Evolutionary conservation across 92 coral and sea anemone species (phyloP).

Genomic region (Phenganax stokvisi): DNA sequence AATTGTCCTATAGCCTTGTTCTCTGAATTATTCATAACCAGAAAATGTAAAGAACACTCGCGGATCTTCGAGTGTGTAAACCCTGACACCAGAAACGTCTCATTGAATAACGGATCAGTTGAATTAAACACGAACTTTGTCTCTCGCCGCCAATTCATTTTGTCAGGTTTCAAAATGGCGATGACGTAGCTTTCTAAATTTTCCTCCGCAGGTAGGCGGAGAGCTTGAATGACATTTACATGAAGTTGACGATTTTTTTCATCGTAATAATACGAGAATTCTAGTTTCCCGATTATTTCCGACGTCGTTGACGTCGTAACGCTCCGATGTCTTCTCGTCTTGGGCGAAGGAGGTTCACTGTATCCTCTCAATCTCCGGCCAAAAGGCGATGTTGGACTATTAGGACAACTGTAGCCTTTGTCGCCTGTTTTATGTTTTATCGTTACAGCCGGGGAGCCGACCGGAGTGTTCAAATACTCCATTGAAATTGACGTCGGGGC

Average conservation of each 20-base stretch:
- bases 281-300: constrained; percentile 55
- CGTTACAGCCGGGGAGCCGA: constrained; percentile 13
- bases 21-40: constrained; percentile 55
- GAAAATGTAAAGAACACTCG: constrained; percentile 54
- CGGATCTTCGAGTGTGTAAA: constrained; percentile 56
- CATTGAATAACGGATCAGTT: constrained; percentile 66
- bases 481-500: constrained; percentile 18
- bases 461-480: constrained; percentile 32
- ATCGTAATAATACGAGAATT: constrained; percentile 66
- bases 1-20: constrained; percentile 64
- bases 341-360: constrained; percentile 6
- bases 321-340: not conserved
- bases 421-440: not conserved
- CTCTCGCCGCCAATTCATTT: constrained; percentile 59
- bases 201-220: constrained; percentile 37
- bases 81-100: constrained; percentile 57
- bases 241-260: constrained; percentile 58
- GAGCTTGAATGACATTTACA: constrained; percentile 54
- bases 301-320: not conserved
- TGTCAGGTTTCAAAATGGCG: constrained; percentile 50
- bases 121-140: constrained; percentile 49
- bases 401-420: constrained; percentile 11
- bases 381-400: not conserved
- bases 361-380: not conserved
- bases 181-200: constrained; percentile 39